These are phyloP conservation scores for Engystomops pustulosus DNA, from an alignment of 2,113 vertebrate genomes.

Conservation along the genomic window DNA sequence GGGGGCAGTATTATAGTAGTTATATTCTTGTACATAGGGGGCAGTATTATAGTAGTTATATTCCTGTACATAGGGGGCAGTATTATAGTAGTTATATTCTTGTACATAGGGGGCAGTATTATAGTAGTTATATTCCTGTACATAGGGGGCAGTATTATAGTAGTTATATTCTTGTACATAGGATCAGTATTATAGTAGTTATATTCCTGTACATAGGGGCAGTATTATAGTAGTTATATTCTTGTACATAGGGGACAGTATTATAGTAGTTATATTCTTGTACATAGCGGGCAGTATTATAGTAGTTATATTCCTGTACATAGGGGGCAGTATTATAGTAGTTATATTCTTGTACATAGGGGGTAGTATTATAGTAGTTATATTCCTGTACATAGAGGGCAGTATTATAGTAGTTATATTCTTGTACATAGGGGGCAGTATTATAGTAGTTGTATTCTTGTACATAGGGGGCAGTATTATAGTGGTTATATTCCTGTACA, in stretches of 20 bases:
- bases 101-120: background rate
- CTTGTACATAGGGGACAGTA: conserved; percentile 5
- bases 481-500: conserved; percentile 2
- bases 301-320: too few relatives aligned
- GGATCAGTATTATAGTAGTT: background rate
- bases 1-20: conserved; percentile 1
- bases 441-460: conserved; percentile 11
- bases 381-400: background rate
- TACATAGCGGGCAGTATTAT: background rate
- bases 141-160: background rate
- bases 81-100: conserved; percentile 10
- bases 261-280: conserved; percentile 12
- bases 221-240: conserved; percentile 13
- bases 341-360: too few relatives aligned
- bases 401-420: conserved; percentile 12
- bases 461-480: background rate
- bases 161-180: conserved; percentile 4
- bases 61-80: conserved; percentile 3
- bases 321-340: too few relatives aligned
- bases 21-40: conserved; percentile 4
- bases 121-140: conserved; percentile 10
- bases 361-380: too few relatives aligned
- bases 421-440: background rate
- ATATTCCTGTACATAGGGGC: background rate
- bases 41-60: conserved; percentile 3